Conservation (phyloP, 2,888 invertebrate species). For the Toxonevra muliebris region DNA sequence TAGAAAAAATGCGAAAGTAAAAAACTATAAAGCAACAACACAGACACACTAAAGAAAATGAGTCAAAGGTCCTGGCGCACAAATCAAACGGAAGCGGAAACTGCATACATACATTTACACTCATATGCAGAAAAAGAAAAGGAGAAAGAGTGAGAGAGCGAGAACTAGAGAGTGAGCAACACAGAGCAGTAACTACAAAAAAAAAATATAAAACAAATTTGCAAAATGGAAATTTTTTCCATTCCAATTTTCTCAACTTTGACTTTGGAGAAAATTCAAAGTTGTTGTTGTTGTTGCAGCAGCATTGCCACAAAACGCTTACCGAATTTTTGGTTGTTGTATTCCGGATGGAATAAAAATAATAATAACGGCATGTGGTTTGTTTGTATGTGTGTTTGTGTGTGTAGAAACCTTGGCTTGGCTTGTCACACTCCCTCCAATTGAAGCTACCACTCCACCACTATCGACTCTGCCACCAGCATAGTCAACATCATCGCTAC, state of each 20-base stretch:
- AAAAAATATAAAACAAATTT: constrained; percentile 14
- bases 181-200: neutral
- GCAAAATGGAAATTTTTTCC: constrained; percentile 26
- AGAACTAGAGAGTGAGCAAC: neutral
- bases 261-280: constrained; percentile 5
- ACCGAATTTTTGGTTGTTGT: constrained; percentile 30
- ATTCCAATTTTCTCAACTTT: constrained; percentile 20
- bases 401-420: neutral
- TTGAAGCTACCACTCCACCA: constrained; percentile 16
- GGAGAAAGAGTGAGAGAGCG: constrained; percentile 7
- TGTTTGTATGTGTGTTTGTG: constrained; percentile 12
- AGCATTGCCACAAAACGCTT: neutral
- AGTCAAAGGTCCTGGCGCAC: constrained; percentile 17
- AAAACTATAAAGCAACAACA: constrained; percentile 12
- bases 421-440: neutral
- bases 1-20: constrained; percentile 29
- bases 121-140: neutral
- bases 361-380: constrained; percentile 47
- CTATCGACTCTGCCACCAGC: constrained; percentile 21
- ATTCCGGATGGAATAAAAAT: constrained; percentile 53
- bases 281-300: constrained; percentile 12
- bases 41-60: constrained; percentile 19
- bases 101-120: constrained; percentile 33
- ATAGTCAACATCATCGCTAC: neutral
- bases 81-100: constrained; percentile 50